Base-by-base conservation (phyloP, 1,140 invertebrate genomes). In the Caerostris darwini region DNA sequence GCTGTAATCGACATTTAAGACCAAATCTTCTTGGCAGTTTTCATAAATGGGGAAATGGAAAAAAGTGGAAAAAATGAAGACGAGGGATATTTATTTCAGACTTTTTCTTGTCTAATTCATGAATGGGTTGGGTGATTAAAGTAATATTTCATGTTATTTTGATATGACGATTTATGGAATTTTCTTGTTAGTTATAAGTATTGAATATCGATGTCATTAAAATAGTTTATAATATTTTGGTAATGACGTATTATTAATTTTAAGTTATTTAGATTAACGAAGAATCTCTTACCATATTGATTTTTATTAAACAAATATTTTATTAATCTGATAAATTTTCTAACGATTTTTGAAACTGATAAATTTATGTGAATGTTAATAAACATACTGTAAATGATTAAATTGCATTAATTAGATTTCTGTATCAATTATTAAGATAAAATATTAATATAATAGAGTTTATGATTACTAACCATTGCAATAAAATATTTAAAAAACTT, bases 1-100 rank as follows among this genome's bases (percentile, higher is more conserved):
- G 83, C 83, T 59, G 83, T 59, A 85, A 85, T 85, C 57, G 83
- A 19, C 56, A 85, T 58, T 85, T 85, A 85, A 85, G 12, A 85
- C 56, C 56, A 85, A 85, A 85, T 85, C 56, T 85, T 85, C 57
- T 85, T 58, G 56, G 83, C 83, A 59, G 57, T 85, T 85, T 85
- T 85, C 83, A 59, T 58, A 85, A 59, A 59, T 57, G 71, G 53
- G 53, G 69, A 7, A 4, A 53, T 50, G 34, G 71, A 77, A 77
- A 77, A 77, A 12, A 8, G 12, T 7, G 17, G 7, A 12, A 77
- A 77, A 77, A 50, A 50, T 3, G 34, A 77, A 0, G 69, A 34
- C 10, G 19, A 50, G 71, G 12, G 69, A 77, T 77, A 77, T 77
- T 77, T 77, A 77, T 77, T 77, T 53, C 71, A 12, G 69, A 53